Evolutionary conservation across 1,140 invertebrate genomes (phyloP), one percentile per base, ranked within the genome.

Genomic region (Neotoxoptera formosana): DNA sequence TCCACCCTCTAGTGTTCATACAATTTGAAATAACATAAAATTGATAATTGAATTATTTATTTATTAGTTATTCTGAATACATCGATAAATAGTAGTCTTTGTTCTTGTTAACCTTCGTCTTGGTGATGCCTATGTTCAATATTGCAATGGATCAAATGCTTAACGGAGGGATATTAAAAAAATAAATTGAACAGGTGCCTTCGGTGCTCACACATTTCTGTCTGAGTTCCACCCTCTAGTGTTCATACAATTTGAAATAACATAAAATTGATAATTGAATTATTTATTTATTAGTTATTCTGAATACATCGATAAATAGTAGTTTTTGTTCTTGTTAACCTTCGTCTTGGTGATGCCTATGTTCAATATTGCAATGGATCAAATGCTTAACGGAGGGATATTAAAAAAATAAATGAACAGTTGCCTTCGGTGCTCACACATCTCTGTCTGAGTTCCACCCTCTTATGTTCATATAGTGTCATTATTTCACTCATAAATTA

Each of bases 161-260:
- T 92, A 83, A 92, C 48, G 4, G 91, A 92, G 81, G 34, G 0
- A 92, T 20, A 84, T 67, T 83, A 9, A 76, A 30, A 51, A 0
- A 51, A n/a, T n/a, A 17, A 17, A 36, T 51, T 92, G 91, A 92
- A 84, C 47, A 53, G 47, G 84, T 92, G 91, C 91, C 91, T 92
- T 92, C 76, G 76, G 91, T 92, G 76, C 91, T 92, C 91, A 92
- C 76, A 92, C 76, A 92, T 51, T 30, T 84, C 11, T 7, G 76
- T 92, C 91, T 92, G 76, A 92, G 91, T 92, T 92, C 76, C 91
- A 92, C n/a, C 90, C 90, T 91, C 67, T 91, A 83, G 1, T 92
- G 91, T 92, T 92, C 47, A 83, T 84, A 92, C 47, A 92, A 41
- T 47, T 8, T 9, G 8, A 30, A 30, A 9, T 9, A 3, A 60